Base-by-base conservation (phyloP, 2,888 invertebrate species). In the Trissolcus japonicus region DNA sequence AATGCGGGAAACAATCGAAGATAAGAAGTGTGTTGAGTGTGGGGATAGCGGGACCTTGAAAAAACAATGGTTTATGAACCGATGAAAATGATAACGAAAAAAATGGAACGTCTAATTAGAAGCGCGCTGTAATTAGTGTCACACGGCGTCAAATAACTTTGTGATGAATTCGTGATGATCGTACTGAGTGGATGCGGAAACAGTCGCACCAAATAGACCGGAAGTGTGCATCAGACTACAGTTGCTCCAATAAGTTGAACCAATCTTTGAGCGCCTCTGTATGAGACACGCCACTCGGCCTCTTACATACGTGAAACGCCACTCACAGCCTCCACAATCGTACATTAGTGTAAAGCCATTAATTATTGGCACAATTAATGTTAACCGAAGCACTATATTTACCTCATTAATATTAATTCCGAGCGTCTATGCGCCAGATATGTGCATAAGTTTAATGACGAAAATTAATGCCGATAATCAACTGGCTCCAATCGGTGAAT, bases 151-250 rank as follows among this genome's bases (percentile, higher is more conserved):
- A 72, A 82, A 80, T 71, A 54, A 71, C 60, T 69, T 59, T 62
- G 48, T 59, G 48, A 68, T 68, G 57, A 55, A 72, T 76, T 74
- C 74, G 51, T 63, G 68, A 60, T 78, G 68, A 68, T 72, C 54
- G 62, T 16, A 4, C 16, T 6, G 16, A 46, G 14, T 35, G 35
- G 9, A 35, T 35, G 35, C 35, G 46, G 56, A 76, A 79, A 80
- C 76, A 79, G 63, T 82, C 80, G 79, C 78, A 46, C 76, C 79
- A 83, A 82, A 69, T 79, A 81, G 81, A 75, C 81, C 82, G 84
- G 83, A 82, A 83, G 79, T 46, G 35, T 41, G 60, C 78, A 78
- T 35, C 35, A 78, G 78, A 78, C 79, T 80, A 78, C 77, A 71
- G 41, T 69, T 63, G 78, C 63, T 83, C 82, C 81, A 81, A 35